Base-by-base conservation (phyloP, 2,888 invertebrate genomes). In the Drosophila lutescens region DNA sequence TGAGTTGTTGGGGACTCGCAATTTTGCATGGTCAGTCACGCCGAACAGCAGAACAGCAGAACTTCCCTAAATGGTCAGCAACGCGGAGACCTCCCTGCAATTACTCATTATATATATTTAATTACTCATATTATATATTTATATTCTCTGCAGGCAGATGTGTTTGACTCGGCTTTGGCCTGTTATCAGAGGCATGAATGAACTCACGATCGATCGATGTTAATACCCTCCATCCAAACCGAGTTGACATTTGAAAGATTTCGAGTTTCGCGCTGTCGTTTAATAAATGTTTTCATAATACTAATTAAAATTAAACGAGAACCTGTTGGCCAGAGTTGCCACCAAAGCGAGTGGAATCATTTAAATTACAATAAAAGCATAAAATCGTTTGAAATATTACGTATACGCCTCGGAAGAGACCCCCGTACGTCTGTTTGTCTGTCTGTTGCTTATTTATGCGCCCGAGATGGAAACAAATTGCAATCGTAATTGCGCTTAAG, bases 301-400 rank as follows among this genome's bases (percentile, higher is more conserved):
- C 68, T 67, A 71, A 82, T 80, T 81, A 77, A 77, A 78, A 55
- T 68, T 53, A 77, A 79, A 46, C 23, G 41, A 32, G 17, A 57
- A 84, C 86, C 84, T 71, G 84, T 83, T 85, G 49, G 40, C 20
- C 79, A 77, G 73, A 49, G 74, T 77, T 80, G 78, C 58, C 71
- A 67, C 61, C 60, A 9, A 6, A 30, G 8, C n/a, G 32, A 23
- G 23, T 13, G 44, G 20, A 56, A 61, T 68, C 74, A 76, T 78
- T 78, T 80, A 76, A 82, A 82, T 81, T 71, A 75, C 75, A 84
- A 84, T 84, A 73, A 85, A 80, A 71, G 57, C 65, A 85, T 83
- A 79, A 83, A 84, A 79, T 78, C 81, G 77, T 82, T 85, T 78
- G 75, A 83, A 83, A 86, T 85, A 84, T 84, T 84, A 85, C 85